Conservation (phyloP, 2,113 vertebrate species). For the Rhabdomys dilectus region DNA sequence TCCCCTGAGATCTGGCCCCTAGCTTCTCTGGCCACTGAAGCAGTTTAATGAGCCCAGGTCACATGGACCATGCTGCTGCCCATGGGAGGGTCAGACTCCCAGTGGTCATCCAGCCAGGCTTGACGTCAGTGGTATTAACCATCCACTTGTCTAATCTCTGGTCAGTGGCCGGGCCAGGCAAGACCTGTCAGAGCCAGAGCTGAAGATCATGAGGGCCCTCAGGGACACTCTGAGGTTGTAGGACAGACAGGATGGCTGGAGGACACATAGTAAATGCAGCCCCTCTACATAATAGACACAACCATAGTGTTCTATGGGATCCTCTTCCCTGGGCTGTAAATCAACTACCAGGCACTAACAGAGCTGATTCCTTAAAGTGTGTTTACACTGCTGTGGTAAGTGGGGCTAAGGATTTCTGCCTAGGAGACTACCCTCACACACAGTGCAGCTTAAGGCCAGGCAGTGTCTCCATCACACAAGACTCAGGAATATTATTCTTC, state of each 20-base stretch:
- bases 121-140: constrained; percentile 80
- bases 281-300: not conserved
- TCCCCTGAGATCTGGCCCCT: constrained; percentile 60
- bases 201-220: constrained; percentile 10
- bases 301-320: not conserved
- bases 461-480: not conserved
- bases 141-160: constrained; percentile 76
- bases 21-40: constrained; percentile 75
- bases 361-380: not conserved
- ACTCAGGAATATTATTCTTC: not conserved
- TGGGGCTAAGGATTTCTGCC: not conserved
- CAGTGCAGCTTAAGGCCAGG: not conserved
- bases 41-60: constrained; percentile 75
- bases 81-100: constrained; percentile 51
- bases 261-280: not conserved
- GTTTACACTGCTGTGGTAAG: not conserved
- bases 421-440: not conserved
- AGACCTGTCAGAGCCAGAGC: constrained; percentile 62
- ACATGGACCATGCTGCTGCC: constrained; percentile 63
- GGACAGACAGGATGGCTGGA: not conserved
- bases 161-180: constrained; percentile 56
- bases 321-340: constrained; percentile 19
- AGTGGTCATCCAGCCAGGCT: constrained; percentile 56
- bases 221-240: constrained; percentile 56
- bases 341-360: not conserved